Base-by-base conservation (phyloP, 92 coral and sea anemone genomes). In the Blastomussa wellsi region DNA sequence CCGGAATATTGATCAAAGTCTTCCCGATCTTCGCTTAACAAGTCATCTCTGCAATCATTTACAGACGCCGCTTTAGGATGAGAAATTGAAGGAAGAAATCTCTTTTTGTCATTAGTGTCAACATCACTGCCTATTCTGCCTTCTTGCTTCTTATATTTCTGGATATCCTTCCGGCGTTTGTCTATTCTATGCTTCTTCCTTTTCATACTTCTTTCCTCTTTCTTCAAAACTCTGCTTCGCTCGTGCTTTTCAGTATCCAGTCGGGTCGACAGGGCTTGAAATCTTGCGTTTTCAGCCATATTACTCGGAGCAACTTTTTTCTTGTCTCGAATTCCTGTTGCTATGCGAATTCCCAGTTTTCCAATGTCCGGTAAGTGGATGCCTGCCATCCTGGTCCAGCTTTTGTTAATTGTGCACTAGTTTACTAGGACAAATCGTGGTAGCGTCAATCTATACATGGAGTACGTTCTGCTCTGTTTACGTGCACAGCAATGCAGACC, bases 351-450 rank as follows among this genome's bases (percentile, higher is more conserved):
- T 60, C 97, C 97, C 55, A 94, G 87, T 65, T 90, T 93, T 10
- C 97, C 97, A 52, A 94, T 94, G 41, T 94, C 97, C 2, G 97
- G 97, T 3, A 94, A 85, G 44, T 85, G 95, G 24, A 94, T 90
- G 35, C 97, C 97, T 4, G 95, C 95, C 97, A 94, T 94, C 64
- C 26, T 17, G 85, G 47, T 72, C 36, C 20, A 80, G 47, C 24
- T 22, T 66, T 47, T 14, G 82, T 9, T 20, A 79, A 36, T 11
- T 17, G 75, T 14, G 15, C 28, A 48, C 19, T 0, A 38, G 36
- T 70, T 20, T 33, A 70, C 44, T 36, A 70, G 44, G 19, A 48
- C 28, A 33, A 35, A 1, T 38, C n/a, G 26, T 28, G 7, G 26
- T 37, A 1, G 4, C 14, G 44, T 37, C 8, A 26, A 69, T n/a